A percentile compares a stretch with the other conserved stretches of the same genome.
Evolutionary conservation across 37 sponge, comb jelly and placozoan species (phyloP).

Genomic region (Mnemiopsis leidyi): DNA sequence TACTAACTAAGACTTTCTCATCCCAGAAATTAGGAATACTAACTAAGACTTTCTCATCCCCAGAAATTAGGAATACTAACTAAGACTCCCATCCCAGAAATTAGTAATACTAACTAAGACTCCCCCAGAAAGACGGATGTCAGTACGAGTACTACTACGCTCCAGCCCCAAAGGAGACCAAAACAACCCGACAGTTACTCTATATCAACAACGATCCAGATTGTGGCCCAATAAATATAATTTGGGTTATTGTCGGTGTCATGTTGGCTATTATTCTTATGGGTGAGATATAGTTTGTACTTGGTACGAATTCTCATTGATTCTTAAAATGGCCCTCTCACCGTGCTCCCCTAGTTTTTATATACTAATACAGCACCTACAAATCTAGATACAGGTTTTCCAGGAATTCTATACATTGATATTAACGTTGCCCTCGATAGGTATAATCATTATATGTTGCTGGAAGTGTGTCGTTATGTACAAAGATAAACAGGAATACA

Average conservation of each 20-base stretch:
- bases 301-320: background rate
- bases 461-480: slow-evolving; percentile 42
- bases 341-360: background rate
- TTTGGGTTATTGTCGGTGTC: slow-evolving; percentile 41
- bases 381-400: too few relatives aligned
- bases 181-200: background rate
- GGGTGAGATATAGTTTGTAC: background rate
- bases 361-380: background rate
- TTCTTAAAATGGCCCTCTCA: too few relatives aligned
- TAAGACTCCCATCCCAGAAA: too few relatives aligned
- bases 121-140: slow-evolving; percentile 55
- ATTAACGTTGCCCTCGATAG: background rate
- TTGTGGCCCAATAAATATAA: slow-evolving; percentile 29
- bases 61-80: too few relatives aligned
- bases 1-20: too few relatives aligned
- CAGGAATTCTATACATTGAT: too few relatives aligned
- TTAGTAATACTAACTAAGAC: too few relatives aligned
- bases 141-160: slow-evolving; percentile 33
- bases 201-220: slow-evolving; percentile 60
- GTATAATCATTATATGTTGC: slow-evolving; percentile 57
- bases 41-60: too few relatives aligned
- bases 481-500: slow-evolving; percentile 57
- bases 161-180: background rate
- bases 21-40: too few relatives aligned
- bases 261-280: slow-evolving; percentile 18